Percentiles rank a stretch among this genome's conserved stretches.
Conservation (phyloP, 2,113 vertebrate genomes). For the Callorhinus ursinus region DNA sequence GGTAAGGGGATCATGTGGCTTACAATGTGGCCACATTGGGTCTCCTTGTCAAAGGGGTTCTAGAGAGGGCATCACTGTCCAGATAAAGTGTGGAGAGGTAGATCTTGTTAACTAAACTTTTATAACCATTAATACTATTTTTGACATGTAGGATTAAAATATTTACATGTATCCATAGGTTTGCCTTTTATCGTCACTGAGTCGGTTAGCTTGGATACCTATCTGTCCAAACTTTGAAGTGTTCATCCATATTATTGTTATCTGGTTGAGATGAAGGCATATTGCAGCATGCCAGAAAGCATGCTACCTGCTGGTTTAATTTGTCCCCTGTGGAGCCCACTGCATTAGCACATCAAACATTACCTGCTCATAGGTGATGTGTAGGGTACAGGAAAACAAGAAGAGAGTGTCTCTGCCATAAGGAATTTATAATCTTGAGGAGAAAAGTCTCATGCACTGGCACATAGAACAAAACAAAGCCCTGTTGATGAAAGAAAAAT, state of each 20-base stretch:
- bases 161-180: not conserved
- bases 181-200: not conserved
- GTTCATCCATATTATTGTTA: not conserved
- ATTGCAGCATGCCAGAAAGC: not conserved
- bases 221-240: not conserved
- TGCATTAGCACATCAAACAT: not conserved
- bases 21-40: not conserved
- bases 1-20: not conserved
- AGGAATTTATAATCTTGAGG: not conserved
- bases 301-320: not conserved
- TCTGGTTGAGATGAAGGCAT: not conserved
- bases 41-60: not conserved
- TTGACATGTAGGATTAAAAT: conserved; percentile 1
- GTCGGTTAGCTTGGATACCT: not conserved
- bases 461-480: not conserved
- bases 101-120: not conserved
- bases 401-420: not conserved
- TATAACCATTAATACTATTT: not conserved
- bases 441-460: not conserved
- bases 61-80: not conserved
- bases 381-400: not conserved
- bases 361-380: not conserved
- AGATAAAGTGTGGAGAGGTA: not conserved
- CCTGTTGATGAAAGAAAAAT: not conserved
- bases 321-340: not conserved